These are phyloP conservation scores for Onychostoma macrolepis DNA, from an alignment of 2,113 vertebrate genomes.

Conservation along the genomic window DNA sequence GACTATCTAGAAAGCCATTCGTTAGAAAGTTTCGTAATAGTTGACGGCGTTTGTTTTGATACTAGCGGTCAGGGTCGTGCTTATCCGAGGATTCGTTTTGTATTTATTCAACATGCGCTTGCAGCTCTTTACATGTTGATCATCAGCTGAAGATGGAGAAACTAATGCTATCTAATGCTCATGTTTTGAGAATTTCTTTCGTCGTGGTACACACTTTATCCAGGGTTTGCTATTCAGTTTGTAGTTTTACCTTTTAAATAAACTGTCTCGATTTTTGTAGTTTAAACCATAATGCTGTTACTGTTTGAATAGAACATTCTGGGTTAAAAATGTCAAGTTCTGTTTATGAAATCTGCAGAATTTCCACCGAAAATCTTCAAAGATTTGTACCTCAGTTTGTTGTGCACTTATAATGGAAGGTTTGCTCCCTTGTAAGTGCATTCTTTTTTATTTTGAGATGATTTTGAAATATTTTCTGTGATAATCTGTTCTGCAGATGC, in stretches of 20 bases:
- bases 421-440: background rate
- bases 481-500: background rate
- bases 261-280: constrained; percentile 6
- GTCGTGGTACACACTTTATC: background rate
- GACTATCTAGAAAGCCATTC: constrained; percentile 15
- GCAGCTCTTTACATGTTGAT: background rate
- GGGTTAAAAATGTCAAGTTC: background rate
- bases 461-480: background rate
- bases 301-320: background rate
- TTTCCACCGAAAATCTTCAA: background rate
- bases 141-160: constrained; percentile 9
- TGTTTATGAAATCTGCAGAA: background rate
- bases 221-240: background rate
- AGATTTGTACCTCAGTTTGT: background rate
- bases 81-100: constrained; percentile 6
- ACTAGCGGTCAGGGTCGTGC: constrained; percentile 4
- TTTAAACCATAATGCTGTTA: background rate
- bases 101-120: constrained; percentile 27
- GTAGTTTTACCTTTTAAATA: constrained; percentile 30
- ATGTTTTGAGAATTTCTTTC: constrained; percentile 10
- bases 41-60: background rate
- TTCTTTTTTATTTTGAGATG: background rate
- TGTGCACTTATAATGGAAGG: background rate
- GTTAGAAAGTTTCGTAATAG: background rate
- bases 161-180: background rate